phyloP scores from a whole-genome alignment of 2,113 vertebrate genomes.

The Saguinus imperator region DNA sequence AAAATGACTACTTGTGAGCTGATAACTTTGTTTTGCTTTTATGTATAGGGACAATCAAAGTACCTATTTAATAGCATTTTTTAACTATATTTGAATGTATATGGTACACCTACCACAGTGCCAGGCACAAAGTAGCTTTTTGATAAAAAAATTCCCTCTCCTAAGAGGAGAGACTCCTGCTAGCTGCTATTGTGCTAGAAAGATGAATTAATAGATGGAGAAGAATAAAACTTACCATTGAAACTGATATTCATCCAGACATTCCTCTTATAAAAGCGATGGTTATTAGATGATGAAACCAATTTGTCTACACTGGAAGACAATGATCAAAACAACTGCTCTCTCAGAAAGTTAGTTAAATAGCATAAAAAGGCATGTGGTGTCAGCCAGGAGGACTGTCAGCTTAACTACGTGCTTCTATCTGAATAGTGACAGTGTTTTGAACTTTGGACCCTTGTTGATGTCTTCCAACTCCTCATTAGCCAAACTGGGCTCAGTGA shows the following conservation, averaged over 20 bases:
- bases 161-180: background rate
- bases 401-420: background rate
- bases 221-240: slow-evolving; percentile 14
- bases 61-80: background rate
- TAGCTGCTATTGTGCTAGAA: background rate
- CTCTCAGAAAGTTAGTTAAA: background rate
- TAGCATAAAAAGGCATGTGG: background rate
- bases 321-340: background rate
- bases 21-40: background rate
- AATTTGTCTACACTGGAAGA: background rate
- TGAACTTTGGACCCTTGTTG: background rate
- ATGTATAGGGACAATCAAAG: background rate
- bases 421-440: background rate
- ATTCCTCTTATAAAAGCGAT: slow-evolving; percentile 20
- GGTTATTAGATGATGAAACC: background rate
- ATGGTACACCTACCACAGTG: background rate
- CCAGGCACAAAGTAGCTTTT: background rate
- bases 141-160: background rate
- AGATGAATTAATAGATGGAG: slow-evolving; percentile 5
- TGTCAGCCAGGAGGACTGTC: background rate
- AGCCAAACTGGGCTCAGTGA: background rate
- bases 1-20: background rate
- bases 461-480: background rate
- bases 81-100: slow-evolving; percentile 7
- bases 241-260: background rate